A percentile compares a stretch with the other conserved stretches of the same genome.
Conservation (phyloP, 2,113 vertebrate genomes). For the Zapornia atra region DNA sequence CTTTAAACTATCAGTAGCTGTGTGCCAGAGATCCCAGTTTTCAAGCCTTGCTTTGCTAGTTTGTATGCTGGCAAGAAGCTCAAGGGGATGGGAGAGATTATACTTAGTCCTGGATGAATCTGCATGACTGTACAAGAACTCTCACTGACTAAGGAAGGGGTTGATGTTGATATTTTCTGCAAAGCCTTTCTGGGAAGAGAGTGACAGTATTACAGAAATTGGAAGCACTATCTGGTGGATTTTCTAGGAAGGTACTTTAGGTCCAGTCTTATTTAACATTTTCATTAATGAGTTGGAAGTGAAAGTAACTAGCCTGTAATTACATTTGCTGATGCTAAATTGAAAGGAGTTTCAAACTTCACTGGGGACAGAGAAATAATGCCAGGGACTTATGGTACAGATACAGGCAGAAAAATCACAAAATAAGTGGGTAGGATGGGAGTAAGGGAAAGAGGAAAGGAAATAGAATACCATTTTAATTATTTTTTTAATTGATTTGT, state of each 20-base stretch:
- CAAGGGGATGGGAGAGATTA: not conserved
- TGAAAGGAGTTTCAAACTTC: constrained; percentile 43
- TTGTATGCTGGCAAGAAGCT: constrained; percentile 18
- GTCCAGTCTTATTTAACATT: constrained; percentile 20
- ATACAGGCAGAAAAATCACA: constrained; percentile 17
- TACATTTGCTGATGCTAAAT: constrained; percentile 53
- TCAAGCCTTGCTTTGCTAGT: constrained; percentile 1
- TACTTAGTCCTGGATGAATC: constrained; percentile 22
- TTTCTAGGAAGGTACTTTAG: constrained; percentile 32
- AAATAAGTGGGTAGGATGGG: not conserved
- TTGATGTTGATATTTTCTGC: not conserved
- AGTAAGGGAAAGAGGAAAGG: not conserved
- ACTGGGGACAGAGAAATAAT: constrained; percentile 10
- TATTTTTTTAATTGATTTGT: constrained; percentile 42
- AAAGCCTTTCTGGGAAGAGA: not conserved
- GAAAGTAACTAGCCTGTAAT: constrained; percentile 51
- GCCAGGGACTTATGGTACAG: not conserved
- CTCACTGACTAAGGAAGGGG: not conserved
- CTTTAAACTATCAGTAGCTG: constrained; percentile 10
- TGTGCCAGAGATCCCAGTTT: constrained; percentile 24
- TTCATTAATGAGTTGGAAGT: constrained; percentile 52
- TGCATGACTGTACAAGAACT: not conserved
- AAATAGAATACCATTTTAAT: constrained; percentile 15
- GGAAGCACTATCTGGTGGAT: not conserved
- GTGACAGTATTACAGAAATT: not conserved